Percentiles rank a stretch among this genome's conserved stretches.
These are phyloP conservation scores for Trachythela sp. DNA, from an alignment of 64 coral and sea anemone species.

Conservation along the genomic window DNA sequence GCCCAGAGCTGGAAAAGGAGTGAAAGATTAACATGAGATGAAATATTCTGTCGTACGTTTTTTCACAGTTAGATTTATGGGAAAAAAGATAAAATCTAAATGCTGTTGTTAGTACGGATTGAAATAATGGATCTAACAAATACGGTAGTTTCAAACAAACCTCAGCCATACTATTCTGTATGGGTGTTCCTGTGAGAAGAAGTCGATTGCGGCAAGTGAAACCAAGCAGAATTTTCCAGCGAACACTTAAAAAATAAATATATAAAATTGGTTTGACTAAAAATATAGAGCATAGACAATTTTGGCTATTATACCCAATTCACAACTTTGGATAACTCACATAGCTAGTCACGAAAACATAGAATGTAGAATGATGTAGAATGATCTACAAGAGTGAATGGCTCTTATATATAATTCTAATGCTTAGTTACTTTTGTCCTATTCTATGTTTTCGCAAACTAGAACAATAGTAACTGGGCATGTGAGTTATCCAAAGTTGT, in stretches of 20 bases:
- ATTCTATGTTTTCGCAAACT: no score
- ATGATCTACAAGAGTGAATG: no score
- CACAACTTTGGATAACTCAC: no score
- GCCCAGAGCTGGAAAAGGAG: constrained; percentile 75
- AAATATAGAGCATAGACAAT: background rate
- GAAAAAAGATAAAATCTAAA: background rate
- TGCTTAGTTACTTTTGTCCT: no score
- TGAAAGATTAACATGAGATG: background rate
- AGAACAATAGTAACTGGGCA: no score
- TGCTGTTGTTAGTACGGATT: background rate
- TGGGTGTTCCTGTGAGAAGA: constrained; percentile 86
- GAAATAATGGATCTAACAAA: no score
- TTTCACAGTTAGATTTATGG: background rate
- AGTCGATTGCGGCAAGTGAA: constrained; percentile 87
- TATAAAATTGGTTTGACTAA: background rate
- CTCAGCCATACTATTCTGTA: constrained; percentile 99
- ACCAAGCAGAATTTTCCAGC: constrained; percentile 96
- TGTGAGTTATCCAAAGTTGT: no score
- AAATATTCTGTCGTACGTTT: background rate
- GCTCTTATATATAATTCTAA: no score
- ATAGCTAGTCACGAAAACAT: no score
- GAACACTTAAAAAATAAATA: constrained; percentile 53
- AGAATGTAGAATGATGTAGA: no score
- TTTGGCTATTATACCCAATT: no score
- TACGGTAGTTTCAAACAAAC: constrained; percentile 28